Conservation (phyloP, 1,140 invertebrate genomes). For the Brachionus angularis region DNA sequence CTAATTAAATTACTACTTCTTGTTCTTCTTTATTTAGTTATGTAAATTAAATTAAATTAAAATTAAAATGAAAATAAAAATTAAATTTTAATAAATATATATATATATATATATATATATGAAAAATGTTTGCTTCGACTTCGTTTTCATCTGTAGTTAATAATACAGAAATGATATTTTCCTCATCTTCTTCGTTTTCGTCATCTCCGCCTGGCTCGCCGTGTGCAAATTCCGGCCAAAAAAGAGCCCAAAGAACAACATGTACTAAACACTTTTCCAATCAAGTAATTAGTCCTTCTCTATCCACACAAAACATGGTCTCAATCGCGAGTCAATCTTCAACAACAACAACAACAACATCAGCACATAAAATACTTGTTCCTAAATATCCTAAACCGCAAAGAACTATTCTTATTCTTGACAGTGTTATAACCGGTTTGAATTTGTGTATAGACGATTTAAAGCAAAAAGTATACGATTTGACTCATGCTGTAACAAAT, state of each 20-base stretch:
- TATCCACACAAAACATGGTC: no score
- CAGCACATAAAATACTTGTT: slow-evolving; percentile 21
- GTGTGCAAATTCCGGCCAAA: neutral
- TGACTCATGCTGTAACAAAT: slow-evolving; percentile 27
- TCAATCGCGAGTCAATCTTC: no score
- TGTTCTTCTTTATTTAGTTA: no score
- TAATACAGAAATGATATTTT: neutral
- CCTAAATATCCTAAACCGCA: slow-evolving; percentile 23
- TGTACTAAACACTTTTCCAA: no score
- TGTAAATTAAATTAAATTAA: no score
- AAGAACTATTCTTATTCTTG: slow-evolving; percentile 9
- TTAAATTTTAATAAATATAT: slow-evolving; percentile 29
- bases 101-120: no score
- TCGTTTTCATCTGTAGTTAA: slow-evolving; percentile 16
- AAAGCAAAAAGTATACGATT: slow-evolving; percentile 6
- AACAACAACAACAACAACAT: no score
- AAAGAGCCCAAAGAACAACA: slow-evolving; percentile 3
- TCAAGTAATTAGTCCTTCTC: no score
- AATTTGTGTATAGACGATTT: slow-evolving; percentile 19
- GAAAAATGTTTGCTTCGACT: slow-evolving; percentile 18
- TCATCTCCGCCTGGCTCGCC: slow-evolving; percentile 26
- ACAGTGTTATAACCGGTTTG: slow-evolving; percentile 31
- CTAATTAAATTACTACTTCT: no score
- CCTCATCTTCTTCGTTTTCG: slow-evolving; percentile 4
- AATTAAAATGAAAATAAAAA: neutral